Base-by-base conservation (phyloP, 1,140 invertebrate genomes). In the Formica exsecta region DNA sequence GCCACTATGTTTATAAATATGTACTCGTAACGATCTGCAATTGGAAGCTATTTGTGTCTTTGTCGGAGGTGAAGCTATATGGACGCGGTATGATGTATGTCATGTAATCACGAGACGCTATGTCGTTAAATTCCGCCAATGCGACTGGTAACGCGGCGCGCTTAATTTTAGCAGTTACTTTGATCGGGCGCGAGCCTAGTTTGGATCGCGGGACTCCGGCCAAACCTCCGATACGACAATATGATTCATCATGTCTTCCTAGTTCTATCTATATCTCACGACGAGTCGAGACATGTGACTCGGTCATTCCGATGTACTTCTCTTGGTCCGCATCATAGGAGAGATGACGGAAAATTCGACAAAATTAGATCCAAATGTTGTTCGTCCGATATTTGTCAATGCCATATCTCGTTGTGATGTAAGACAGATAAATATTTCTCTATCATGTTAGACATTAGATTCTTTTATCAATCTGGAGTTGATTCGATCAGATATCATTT, bases 231-330 rank as follows among this genome's bases (percentile, higher is more conserved):
- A 90, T 51, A 48, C 89, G 91, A 90, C 91, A 48, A 16, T 91
- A 89, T 94, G 93, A 94, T 92, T 94, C 93, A 94, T 86, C 87
- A 57, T 80, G 86, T 91, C 92, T 94, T 93, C 92, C 92, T 93
- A 92, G 91, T 94, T 93, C 91, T 92, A 92, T 92, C 77, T 93
- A 91, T 93, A 92, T 92, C 89, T 85, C 38, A 44, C 61, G 11
- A 19, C 61, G 25, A 59, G n/a, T 71, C 57, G 81, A 91, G 85
- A 70, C 89, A 87, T 87, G 84, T 90, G 80, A 91, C 70, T 88
- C 62, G 59, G 44, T 57, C 79, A 62, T 91, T 89, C 74, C 76
- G 57, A 83, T 19, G n/a, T 66, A 6, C 5, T 1, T n/a, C n/a
- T 19, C 4, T n/a, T 25, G 13, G 8, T 25, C 25, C 38, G 29